phyloP scores from a whole-genome alignment of 2,113 vertebrate species.

The Brienomyrus brachyistius region DNA sequence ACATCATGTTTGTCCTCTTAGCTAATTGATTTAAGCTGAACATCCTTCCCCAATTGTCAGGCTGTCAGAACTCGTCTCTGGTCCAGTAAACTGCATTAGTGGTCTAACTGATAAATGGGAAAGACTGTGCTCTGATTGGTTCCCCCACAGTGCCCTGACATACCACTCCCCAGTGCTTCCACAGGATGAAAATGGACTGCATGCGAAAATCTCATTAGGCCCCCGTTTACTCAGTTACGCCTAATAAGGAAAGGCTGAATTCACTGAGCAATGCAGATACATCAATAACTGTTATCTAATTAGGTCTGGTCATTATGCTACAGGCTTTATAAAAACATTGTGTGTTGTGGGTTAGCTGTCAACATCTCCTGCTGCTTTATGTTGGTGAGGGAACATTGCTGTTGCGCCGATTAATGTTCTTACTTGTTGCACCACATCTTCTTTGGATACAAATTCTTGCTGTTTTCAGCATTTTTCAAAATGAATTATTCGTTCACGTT shows the following conservation, averaged over 20 bases:
- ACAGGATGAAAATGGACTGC: conserved; percentile 20
- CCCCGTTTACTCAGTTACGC: conserved; percentile 35
- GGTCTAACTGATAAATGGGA: conserved; percentile 41
- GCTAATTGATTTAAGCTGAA: conserved; percentile 60
- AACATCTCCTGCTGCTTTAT: neutral
- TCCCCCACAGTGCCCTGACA: neutral
- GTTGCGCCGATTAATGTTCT: neutral
- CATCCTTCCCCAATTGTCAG: conserved; percentile 48
- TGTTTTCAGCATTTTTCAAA: neutral
- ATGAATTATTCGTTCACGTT: neutral
- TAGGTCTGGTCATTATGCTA: conserved; percentile 51
- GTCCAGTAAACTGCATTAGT: conserved; percentile 52
- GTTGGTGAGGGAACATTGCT: neutral
- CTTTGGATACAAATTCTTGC: neutral
- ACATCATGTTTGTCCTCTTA: conserved; percentile 59
- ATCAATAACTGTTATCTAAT: conserved; percentile 62
- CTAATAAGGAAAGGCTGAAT: conserved; percentile 39
- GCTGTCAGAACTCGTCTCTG: conserved; percentile 46
- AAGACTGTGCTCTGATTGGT: conserved; percentile 30
- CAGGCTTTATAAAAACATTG: conserved; percentile 34
- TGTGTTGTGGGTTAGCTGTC: conserved; percentile 18
- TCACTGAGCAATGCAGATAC: conserved; percentile 48
- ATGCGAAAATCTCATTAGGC: conserved; percentile 35
- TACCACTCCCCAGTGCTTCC: neutral
- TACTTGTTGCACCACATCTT: neutral